phyloP scores from a whole-genome alignment of 1,140 invertebrate genomes.

The Leptinotarsa texana region DNA sequence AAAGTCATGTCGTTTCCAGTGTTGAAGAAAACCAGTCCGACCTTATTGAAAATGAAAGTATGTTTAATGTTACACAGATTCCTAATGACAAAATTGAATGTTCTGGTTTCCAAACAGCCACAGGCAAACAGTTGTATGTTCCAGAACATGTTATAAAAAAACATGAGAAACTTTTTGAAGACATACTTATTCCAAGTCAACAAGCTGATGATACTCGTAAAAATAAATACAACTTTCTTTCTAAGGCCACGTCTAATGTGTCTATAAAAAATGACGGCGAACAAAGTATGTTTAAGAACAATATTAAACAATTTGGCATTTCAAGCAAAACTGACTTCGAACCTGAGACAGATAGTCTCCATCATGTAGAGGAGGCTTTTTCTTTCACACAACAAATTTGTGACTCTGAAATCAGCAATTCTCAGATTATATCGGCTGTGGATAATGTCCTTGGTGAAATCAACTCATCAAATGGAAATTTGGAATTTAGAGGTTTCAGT shows the following conservation, averaged over 20 bases:
- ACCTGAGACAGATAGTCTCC: background rate
- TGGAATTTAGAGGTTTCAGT: constrained; percentile 19
- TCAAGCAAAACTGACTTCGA: background rate
- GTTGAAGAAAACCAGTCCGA: background rate
- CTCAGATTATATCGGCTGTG: constrained; percentile 12
- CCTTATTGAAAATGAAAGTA: background rate
- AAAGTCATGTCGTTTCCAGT: background rate
- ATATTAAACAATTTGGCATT: background rate
- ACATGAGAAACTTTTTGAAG: constrained; percentile 42
- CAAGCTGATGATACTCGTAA: constrained; percentile 10
- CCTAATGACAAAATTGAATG: background rate
- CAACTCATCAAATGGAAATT: background rate
- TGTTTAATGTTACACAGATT: background rate
- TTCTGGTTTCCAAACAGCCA: constrained; percentile 38
- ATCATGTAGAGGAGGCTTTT: background rate
- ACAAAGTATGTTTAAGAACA: background rate
- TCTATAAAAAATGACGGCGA: background rate
- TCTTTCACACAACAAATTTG: constrained; percentile 20
- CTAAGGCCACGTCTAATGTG: constrained; percentile 7
- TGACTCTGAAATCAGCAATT: constrained; percentile 21
- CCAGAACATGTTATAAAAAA: constrained; percentile 51
- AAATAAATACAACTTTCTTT: constrained; percentile 28
- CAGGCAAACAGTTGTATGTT: constrained; percentile 52
- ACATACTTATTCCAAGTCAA: constrained; percentile 29
- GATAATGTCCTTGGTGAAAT: constrained; percentile 3